Conservation (phyloP, 35 echinoderm and acorn worm genomes). For the Ophiothrix spiculata region DNA sequence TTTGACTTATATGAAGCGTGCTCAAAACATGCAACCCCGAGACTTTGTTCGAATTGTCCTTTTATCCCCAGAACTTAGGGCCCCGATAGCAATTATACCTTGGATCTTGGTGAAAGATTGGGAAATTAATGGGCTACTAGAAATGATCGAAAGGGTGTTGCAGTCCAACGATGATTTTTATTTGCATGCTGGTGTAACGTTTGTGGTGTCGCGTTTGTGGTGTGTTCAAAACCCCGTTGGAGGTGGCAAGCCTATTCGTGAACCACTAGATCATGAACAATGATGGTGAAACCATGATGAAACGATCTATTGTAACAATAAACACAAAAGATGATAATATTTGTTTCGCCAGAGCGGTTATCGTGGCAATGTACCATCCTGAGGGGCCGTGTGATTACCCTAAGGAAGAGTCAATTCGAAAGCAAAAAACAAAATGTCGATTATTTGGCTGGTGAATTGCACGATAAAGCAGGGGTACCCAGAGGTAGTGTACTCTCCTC, state of each 20-base stretch:
- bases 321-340: background rate
- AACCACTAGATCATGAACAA: background rate
- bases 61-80: background rate
- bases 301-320: background rate
- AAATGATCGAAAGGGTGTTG: background rate
- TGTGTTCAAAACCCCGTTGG: background rate
- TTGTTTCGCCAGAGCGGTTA: background rate
- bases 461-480: background rate
- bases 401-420: background rate
- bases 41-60: background rate
- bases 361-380: background rate
- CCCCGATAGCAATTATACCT: background rate
- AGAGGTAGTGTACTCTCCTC: background rate
- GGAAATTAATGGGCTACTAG: background rate
- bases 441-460: background rate
- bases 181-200: background rate
- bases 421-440: background rate
- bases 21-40: no score
- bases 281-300: background rate
- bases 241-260: background rate
- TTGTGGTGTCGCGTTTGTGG: background rate
- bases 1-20: background rate
- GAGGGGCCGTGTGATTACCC: background rate
- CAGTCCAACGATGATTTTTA: background rate
- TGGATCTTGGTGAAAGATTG: background rate